Percentiles rank a stretch among this genome's conserved stretches.
Conservation (phyloP, 2,797 vertebrate genomes). For the Amblyraja radiata region DNA sequence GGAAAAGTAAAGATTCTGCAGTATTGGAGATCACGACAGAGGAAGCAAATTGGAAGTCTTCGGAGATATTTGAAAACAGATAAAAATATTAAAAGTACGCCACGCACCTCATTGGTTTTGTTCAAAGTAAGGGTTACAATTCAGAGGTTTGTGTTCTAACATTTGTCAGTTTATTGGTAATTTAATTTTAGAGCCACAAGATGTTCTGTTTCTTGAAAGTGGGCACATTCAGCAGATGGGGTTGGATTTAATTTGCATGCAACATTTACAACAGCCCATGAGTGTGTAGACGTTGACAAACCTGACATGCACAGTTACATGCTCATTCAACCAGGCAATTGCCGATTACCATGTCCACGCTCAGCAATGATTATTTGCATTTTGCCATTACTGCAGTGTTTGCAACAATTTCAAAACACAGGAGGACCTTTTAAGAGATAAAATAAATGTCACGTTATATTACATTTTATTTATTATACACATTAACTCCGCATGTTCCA, state of each 20-base stretch:
- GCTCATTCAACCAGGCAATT: background rate
- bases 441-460: slow-evolving; percentile 8
- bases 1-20: background rate
- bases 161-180: background rate
- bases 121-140: background rate
- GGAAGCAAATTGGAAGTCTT: too few species aligned
- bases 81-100: background rate
- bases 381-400: background rate
- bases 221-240: background rate
- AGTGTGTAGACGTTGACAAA: background rate
- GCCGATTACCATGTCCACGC: background rate
- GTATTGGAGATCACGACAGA: background rate
- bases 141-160: background rate
- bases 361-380: slow-evolving; percentile 27
- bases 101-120: background rate
- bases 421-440: background rate
- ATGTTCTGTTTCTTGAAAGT: background rate
- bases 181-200: slow-evolving; percentile 10
- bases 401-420: background rate
- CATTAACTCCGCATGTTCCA: background rate
- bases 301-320: background rate
- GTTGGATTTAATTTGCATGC: background rate
- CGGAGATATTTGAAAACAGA: background rate
- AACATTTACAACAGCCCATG: background rate
- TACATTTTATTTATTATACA: slow-evolving; percentile 20